phyloP scores from a whole-genome alignment of 2,797 vertebrate genomes.

The Odontamblyopus lacepedii region DNA sequence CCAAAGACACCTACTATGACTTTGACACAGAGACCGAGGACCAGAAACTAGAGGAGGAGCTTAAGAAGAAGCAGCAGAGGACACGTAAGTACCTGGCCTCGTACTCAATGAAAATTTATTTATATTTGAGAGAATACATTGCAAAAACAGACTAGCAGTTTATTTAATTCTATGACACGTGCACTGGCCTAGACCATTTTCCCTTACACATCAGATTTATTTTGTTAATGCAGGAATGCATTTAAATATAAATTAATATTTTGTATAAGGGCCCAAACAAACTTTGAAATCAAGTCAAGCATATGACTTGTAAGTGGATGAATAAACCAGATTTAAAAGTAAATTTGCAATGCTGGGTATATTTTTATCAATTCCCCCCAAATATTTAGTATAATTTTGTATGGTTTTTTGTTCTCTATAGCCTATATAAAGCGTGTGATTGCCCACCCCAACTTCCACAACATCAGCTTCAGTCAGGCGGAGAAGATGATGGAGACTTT shows the following conservation, averaged over 20 bases:
- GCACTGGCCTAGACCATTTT: too few species aligned
- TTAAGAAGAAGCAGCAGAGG: conserved; percentile 95
- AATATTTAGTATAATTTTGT: not conserved
- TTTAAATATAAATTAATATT: too few species aligned
- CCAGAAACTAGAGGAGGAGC: conserved; percentile 91
- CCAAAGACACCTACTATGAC: conserved; percentile 97
- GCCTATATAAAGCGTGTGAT: conserved; percentile 98
- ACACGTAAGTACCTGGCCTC: conserved; percentile 85
- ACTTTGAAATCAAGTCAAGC: too few species aligned
- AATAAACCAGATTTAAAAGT: not conserved
- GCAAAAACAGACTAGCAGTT: not conserved
- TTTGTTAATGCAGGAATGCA: too few species aligned
- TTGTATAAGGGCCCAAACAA: too few species aligned
- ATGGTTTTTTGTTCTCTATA: conserved; percentile 44
- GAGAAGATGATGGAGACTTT: conserved; percentile 99
- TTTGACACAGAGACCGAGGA: conserved; percentile 94
- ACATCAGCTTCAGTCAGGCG: conserved; percentile 99
- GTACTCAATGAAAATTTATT: not conserved
- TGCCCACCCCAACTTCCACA: conserved; percentile 98
- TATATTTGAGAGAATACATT: not conserved
- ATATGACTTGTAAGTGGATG: too few species aligned
- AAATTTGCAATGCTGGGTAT: not conserved
- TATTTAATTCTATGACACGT: too few species aligned
- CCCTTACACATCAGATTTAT: too few species aligned
- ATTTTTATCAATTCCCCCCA: not conserved